Percentiles rank a stretch among this genome's conserved stretches.
phyloP scores from a whole-genome alignment of 1,140 invertebrate genomes.

The Diachasmimorpha longicaudata region DNA sequence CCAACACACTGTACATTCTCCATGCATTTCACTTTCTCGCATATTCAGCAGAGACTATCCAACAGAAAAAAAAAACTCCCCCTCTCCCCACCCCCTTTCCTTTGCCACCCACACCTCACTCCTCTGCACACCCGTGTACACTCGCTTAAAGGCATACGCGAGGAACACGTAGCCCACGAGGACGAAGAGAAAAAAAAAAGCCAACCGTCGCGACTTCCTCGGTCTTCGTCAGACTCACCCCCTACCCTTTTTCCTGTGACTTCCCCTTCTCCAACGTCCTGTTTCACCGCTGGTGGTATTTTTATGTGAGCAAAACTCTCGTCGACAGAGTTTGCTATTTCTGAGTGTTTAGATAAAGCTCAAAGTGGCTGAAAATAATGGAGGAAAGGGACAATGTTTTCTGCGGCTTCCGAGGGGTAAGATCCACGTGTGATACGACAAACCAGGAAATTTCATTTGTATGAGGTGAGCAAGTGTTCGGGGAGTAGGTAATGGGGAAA shows the following conservation, averaged over 20 bases:
- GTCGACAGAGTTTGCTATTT: slow-evolving; percentile 19
- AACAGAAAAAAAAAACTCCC: neutral
- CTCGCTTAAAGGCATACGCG: neutral
- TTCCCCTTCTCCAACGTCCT: neutral
- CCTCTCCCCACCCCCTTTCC: neutral
- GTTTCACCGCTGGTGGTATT: slow-evolving; percentile 7
- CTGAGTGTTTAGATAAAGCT: slow-evolving; percentile 29
- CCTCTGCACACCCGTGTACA: neutral
- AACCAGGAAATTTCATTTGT: neutral
- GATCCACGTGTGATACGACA: neutral
- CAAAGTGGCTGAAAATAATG: slow-evolving; percentile 15
- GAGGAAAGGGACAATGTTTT: neutral
- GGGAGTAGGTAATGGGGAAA: neutral
- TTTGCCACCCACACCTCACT: neutral
- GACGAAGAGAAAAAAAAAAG: neutral
- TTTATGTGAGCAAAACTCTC: neutral
- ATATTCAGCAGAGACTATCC: slow-evolving; percentile 9
- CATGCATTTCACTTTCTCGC: slow-evolving; percentile 2
- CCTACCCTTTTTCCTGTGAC: neutral
- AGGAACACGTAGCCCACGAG: neutral
- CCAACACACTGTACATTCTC: slow-evolving; percentile 7
- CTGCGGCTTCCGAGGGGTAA: neutral
- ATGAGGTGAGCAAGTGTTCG: neutral
- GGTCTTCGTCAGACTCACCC: neutral
- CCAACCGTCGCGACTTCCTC: neutral